Evolutionary conservation across 2,797 vertebrate genomes (phyloP), one percentile per base, ranked within the genome.

Genomic region (Phoebastria nigripes): DNA sequence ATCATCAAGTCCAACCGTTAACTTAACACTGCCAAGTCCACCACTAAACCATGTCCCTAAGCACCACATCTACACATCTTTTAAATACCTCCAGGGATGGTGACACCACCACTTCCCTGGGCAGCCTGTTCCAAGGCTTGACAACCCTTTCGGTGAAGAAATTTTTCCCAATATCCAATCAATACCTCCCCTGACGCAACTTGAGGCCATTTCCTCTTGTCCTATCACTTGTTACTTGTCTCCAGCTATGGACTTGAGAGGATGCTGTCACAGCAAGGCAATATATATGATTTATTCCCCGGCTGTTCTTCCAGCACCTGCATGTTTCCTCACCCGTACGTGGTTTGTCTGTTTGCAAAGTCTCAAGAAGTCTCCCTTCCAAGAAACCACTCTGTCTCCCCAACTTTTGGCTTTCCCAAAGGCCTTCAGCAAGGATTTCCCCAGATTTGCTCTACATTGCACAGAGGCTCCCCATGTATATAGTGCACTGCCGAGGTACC

Each of bases 281-380:
- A 21, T 14, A 26, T 2, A 3, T 58, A 6, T 12, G 39, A 28
- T 86, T 71, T 58, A 41, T 61, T 62, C 17, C 22, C 33, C 0
- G 0, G 15, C 3, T 67, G 16, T 58, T 83, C 26, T 70, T 72
- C 39, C 67, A 85, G 42, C 51, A 28, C 24, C 52, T 44, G 20
- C 0, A 0, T 17, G 14, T 52, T 70, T 52, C 46, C 81, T 65
- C 62, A 65, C 22, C 26, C 12, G 0, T 2, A 6, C 0, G 1
- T 11, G 12, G 12, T 63, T 35, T 39, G 44, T 44, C 26, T 56
- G 28, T 29, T 25, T 28, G 54, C 12, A n/a, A 33, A 62, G 3
- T 6, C 37, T 46, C 62, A 66, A 47, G 47, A 66, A 33, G 37
- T 54, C 15, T 62, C 42, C 33, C 11, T 72, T 42, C 62, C 73